Evolutionary conservation across 1,140 invertebrate genomes (phyloP).

Genomic region (Drosophila burlai): DNA sequence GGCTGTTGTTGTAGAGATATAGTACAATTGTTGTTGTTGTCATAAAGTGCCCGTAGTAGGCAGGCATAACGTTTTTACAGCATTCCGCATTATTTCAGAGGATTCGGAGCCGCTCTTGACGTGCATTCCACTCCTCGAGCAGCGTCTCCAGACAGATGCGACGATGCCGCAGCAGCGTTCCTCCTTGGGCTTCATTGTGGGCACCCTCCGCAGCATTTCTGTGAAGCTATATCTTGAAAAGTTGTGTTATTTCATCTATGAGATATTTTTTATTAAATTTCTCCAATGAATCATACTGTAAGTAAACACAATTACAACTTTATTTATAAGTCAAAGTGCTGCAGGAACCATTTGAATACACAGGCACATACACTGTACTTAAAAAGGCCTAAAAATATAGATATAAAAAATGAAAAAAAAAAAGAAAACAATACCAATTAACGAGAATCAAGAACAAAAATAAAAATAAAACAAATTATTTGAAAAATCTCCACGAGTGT

Average conservation of each 20-base stretch:
- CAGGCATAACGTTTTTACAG: too few relatives aligned
- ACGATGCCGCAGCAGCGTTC: conserved; percentile 37
- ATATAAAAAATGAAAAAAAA: neutral
- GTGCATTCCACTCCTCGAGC: conserved; percentile 53
- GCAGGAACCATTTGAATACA: conserved; percentile 29
- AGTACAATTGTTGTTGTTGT: too few relatives aligned
- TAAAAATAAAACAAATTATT: conserved; percentile 17
- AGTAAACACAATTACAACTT: conserved; percentile 4
- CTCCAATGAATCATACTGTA: neutral
- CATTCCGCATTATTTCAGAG: conserved; percentile 77
- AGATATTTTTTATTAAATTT: too few relatives aligned
- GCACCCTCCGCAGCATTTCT: conserved; percentile 16
- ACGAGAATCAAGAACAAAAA: conserved; percentile 14
- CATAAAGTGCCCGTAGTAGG: too few relatives aligned
- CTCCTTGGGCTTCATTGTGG: conserved; percentile 34
- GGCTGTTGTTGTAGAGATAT: too few relatives aligned
- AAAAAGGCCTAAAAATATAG: neutral
- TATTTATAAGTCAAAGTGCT: conserved; percentile 24
- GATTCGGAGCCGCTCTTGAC: conserved; percentile 74
- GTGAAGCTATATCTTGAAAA: too few relatives aligned
- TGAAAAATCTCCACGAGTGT: conserved; percentile 64
- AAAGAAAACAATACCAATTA: conserved; percentile 17
- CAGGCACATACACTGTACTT: neutral
- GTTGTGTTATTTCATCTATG: too few relatives aligned
- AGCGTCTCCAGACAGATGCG: conserved; percentile 36